Conservation (phyloP, 2,797 vertebrate species). For the Pyrocephalus nanus region DNA sequence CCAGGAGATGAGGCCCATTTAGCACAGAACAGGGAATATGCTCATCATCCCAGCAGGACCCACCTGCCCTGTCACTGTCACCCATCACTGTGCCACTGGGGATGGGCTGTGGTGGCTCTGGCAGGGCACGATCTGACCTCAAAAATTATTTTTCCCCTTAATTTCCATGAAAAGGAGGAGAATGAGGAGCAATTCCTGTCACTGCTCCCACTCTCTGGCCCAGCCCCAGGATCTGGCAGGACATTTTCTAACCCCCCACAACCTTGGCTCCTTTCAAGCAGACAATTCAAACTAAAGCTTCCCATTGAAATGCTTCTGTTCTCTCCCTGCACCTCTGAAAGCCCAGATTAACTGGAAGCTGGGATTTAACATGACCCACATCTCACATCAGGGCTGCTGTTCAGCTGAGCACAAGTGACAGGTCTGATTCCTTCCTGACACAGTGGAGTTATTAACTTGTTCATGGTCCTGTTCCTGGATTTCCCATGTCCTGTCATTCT, state of each 20-base stretch:
- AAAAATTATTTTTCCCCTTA: background rate
- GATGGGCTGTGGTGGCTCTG: accelerated
- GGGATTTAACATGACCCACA: background rate
- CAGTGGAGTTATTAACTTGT: background rate
- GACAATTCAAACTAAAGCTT: background rate
- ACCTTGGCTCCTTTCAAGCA: background rate
- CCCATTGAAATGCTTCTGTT: background rate
- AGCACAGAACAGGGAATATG: background rate
- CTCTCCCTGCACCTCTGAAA: background rate
- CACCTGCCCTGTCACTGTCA: accelerated
- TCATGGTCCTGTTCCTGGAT: background rate
- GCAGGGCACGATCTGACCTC: background rate
- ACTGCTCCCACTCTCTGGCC: background rate
- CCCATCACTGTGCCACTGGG: accelerated
- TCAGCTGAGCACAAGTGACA: background rate
- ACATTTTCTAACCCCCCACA: background rate
- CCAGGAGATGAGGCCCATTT: background rate
- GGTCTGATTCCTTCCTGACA: background rate
- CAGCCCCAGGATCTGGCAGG: background rate
- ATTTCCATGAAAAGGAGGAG: background rate
- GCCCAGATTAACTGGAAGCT: background rate
- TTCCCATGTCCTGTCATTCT: background rate
- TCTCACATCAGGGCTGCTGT: background rate
- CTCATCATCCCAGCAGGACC: background rate
- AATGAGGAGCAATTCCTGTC: background rate